Evolutionary conservation across 1,140 invertebrate species (phyloP).

Genomic region (Pogonomyrmex barbatus): DNA sequence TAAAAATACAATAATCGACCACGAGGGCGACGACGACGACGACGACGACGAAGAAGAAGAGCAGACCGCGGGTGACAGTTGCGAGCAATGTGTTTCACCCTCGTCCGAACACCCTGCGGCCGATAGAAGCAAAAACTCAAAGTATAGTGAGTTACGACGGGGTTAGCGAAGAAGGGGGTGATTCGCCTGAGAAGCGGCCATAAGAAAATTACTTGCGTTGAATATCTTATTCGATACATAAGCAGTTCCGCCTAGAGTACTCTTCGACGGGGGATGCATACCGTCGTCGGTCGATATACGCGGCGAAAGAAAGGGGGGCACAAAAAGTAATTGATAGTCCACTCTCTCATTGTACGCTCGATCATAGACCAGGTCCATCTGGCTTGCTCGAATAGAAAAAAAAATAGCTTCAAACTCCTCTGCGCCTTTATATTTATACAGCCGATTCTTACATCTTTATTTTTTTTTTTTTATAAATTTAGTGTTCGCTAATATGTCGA

Average conservation of each 20-base stretch:
- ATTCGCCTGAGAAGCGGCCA: slow-evolving; percentile 72
- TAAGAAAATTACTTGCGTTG: slow-evolving; percentile 84
- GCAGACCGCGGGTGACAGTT: slow-evolving; percentile 38
- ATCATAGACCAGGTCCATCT: slow-evolving; percentile 51
- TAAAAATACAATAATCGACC: slow-evolving; percentile 72
- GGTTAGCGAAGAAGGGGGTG: slow-evolving; percentile 70
- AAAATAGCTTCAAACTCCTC: slow-evolving; percentile 6
- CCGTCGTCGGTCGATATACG: slow-evolving; percentile 70
- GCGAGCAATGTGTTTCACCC: slow-evolving; percentile 48
- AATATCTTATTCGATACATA: slow-evolving; percentile 80
- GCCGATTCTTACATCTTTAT: neutral
- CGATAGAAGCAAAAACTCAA: slow-evolving; percentile 48
- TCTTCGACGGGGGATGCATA: slow-evolving; percentile 45
- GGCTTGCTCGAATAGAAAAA: neutral
- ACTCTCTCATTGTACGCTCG: slow-evolving; percentile 36
- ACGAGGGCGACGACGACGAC: slow-evolving; percentile 40
- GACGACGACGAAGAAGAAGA: slow-evolving; percentile 35
- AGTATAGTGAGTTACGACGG: slow-evolving; percentile 61
- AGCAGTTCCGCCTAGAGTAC: slow-evolving; percentile 55
- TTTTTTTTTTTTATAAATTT: neutral
- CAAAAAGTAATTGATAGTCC: slow-evolving; percentile 69
- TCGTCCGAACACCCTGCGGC: slow-evolving; percentile 49
- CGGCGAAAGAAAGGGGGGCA: slow-evolving; percentile 18
- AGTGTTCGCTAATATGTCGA: neutral
- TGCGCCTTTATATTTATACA: neutral